phyloP scores from a whole-genome alignment of 2,797 vertebrate species.

The Tapirus indicus region DNA sequence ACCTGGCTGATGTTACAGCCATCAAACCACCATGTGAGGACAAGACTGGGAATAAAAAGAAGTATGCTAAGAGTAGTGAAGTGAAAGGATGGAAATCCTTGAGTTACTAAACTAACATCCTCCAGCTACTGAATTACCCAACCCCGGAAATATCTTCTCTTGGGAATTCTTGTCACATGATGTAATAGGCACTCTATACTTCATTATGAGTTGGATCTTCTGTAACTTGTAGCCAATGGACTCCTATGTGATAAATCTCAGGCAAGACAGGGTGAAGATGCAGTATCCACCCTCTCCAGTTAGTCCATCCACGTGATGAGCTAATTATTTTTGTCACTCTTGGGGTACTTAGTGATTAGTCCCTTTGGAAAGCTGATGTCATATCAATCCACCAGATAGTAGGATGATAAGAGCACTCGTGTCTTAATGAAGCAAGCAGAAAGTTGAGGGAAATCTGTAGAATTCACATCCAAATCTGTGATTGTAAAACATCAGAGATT shows the following conservation, averaged over 20 bases:
- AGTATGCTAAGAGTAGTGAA: background rate
- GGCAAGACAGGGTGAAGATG: background rate
- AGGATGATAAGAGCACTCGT: too few relatives aligned
- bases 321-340: background rate
- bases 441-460: background rate
- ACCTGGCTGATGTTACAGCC: background rate
- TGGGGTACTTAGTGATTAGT: background rate
- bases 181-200: background rate
- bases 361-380: background rate
- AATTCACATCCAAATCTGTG: background rate
- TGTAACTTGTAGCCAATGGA: background rate
- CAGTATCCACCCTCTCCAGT: background rate
- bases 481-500: background rate
- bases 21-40: fast-evolving
- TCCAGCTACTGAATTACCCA: background rate
- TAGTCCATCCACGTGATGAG: background rate
- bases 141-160: background rate
- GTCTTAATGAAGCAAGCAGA: background rate
- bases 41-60: background rate
- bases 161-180: background rate
- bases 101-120: background rate
- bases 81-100: background rate
- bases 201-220: background rate
- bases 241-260: background rate
- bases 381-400: background rate